Evolutionary conservation across 2,113 vertebrate genomes (phyloP).

Genomic region (Hemiprocne comata): DNA sequence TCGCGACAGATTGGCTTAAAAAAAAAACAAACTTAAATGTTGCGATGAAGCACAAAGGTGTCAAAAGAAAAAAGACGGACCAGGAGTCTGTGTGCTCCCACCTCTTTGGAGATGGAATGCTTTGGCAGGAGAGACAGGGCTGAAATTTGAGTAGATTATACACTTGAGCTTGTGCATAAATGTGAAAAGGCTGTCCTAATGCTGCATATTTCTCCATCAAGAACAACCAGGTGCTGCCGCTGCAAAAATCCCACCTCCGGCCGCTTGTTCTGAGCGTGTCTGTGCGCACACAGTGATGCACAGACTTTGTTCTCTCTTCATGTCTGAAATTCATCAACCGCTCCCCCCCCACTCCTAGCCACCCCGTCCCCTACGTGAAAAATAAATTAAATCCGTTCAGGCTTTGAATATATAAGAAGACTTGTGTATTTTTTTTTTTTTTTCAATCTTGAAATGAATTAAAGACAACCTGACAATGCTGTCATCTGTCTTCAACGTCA

Average conservation of each 20-base stretch:
- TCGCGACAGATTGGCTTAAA: not conserved
- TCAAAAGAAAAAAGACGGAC: not conserved
- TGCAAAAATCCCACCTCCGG: not conserved
- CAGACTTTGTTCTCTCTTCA: slow-evolving; percentile 42
- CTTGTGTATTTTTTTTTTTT: not conserved
- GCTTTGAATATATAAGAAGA: slow-evolving; percentile 58
- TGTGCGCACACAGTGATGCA: not conserved
- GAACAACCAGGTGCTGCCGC: slow-evolving; percentile 37
- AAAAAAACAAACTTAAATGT: not conserved
- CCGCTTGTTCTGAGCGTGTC: not conserved
- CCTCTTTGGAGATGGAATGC: not conserved
- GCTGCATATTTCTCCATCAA: not conserved
- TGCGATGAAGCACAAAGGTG: not conserved
- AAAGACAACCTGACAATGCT: slow-evolving; percentile 76
- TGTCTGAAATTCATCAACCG: slow-evolving; percentile 51
- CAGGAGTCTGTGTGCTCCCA: not conserved
- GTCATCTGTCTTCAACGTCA: slow-evolving; percentile 76
- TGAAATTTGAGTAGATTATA: slow-evolving; percentile 33
- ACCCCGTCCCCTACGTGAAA: not conserved
- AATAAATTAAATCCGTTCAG: slow-evolving; percentile 33
- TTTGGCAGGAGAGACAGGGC: not conserved
- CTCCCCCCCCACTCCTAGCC: not conserved
- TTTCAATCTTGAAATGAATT: slow-evolving; percentile 70
- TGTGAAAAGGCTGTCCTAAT: not conserved
- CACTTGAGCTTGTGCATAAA: not conserved